These are phyloP conservation scores for Drosophila busckii DNA, from an alignment of 1,140 invertebrate species.

Conservation along the genomic window DNA sequence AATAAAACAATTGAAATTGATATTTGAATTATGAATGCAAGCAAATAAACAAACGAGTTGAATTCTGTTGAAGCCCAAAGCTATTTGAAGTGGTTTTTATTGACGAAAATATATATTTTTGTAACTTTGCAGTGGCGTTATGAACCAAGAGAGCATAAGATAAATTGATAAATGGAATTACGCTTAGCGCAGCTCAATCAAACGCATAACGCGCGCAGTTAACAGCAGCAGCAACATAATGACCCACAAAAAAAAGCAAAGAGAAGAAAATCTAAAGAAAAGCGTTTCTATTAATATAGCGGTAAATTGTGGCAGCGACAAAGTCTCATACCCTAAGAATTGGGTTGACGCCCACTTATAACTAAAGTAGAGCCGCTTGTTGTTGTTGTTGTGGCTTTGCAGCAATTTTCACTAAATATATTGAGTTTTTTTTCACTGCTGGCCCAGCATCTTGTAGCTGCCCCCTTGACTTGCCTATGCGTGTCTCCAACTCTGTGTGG, in stretches of 20 bases:
- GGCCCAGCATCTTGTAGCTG: constrained; percentile 28
- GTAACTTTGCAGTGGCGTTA: too few relatives aligned
- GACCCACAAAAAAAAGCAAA: constrained; percentile 26
- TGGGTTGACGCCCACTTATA: background rate
- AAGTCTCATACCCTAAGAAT: background rate
- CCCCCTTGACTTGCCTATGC: background rate
- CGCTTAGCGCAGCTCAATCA: constrained; percentile 36
- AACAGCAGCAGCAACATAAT: constrained; percentile 21
- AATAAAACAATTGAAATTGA: constrained; percentile 34
- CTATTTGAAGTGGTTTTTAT: too few relatives aligned
- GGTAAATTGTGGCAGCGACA: constrained; percentile 30
- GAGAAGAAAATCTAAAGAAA: too few relatives aligned
- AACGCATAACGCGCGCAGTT: constrained; percentile 11
- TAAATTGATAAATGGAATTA: too few relatives aligned
- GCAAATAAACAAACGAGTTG: too few relatives aligned
- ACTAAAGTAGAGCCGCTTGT: constrained; percentile 24
- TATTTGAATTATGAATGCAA: constrained; percentile 42
- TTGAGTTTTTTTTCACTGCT: constrained; percentile 41
- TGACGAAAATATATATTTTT: too few relatives aligned
- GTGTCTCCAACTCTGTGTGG: background rate
- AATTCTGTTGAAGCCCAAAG: too few relatives aligned
- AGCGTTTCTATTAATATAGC: constrained; percentile 33
- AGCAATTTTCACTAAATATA: constrained; percentile 37
- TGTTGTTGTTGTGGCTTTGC: constrained; percentile 15
- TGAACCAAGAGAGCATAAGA: too few relatives aligned